Evolutionary conservation across 1,140 invertebrate species (phyloP), one percentile per base, ranked within the genome.

Genomic region (Maconellicoccus hirsutus): DNA sequence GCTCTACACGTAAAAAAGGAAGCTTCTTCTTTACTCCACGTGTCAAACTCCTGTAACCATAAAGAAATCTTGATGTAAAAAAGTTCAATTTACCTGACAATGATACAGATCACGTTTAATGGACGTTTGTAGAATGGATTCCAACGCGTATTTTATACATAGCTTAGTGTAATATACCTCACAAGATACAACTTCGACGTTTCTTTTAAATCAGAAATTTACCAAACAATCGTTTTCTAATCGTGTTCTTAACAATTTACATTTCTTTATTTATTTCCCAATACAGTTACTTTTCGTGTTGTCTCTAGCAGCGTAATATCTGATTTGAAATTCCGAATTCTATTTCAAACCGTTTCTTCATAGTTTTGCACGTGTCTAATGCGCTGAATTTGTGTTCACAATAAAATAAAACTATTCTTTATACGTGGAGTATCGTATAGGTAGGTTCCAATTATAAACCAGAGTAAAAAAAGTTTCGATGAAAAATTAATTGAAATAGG

Each of bases 31-130:
- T 88, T 88, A 77, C 86, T 88, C 75, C 87, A 82, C 39, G 85
- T 83, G 79, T 89, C 87, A 75, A 89, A 89, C 84, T 88, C 83
- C 87, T 89, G 82, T 26, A 86, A 86, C 77, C 80, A 81, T 78
- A 71, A 52, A 52, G 42, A 52, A 52, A 52, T 16, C 16, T 33
- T 33, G 3, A 52, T 52, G n/a, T 8, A 52, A 52, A 33, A 52
- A 16, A 8, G 12, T 52, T 8, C 42, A 52, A 52, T 19, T 19
- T 52, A 3, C 42, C 6, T 52, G n/a, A 52, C 42, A 52, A 8
- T 8, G n/a, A 19, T 4, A 52, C 4, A 16, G 6, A 52, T 6
- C 42, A 19, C 42, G 16, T 16, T 52, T 52, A 52, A 16, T 16
- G n/a, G n/a, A 52, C 42, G n/a, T 52, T 52, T 52, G 2, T 33